Evolutionary conservation across 2,797 vertebrate species (phyloP), one percentile per base, ranked within the genome.

Genomic region (Sylvilagus floridanus): DNA sequence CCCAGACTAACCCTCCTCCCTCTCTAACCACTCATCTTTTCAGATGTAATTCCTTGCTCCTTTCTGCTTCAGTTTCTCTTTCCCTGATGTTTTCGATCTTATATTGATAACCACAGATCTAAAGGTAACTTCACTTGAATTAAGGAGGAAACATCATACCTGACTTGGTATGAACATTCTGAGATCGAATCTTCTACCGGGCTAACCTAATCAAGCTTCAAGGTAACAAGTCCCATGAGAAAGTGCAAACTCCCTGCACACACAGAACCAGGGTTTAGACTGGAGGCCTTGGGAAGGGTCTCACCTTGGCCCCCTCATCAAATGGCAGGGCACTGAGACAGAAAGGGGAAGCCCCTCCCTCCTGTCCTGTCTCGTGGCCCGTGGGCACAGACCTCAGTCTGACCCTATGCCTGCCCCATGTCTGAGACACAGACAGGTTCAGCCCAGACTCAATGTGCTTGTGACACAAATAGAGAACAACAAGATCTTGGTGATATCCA

Each of bases 101-200:
- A 1, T 87, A 76, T 78, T 68, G 63, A 60, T 26, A 21, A 21
- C n/a, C 73, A 26, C 19, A 66, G 8, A 32, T 60, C 69, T 92
- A 84, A 88, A 88, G 62, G 30, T 52, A 90, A 85, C 62, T 32
- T 81, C 79, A 52, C 75, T 87, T 66, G 68, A 32, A 52, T 91
- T 69, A 90, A 82, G 63, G 88, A 72, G 22, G 73, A 83, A 68
- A 63, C 7, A 6, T 47, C 90, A 77, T 57, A 84, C 72, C 79
- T 81, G 68, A 77, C 24, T 24, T 79, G 47, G 37, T 54, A 66
- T 37, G 35, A 76, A 92, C 47, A 66, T 54, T 73, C 63, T 78
- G 62, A 84, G 30, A 42, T 72, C 30, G 66, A 76, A 76, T 79
- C 30, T 63, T 94, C 88, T 54, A 35, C 42, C 79, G 28, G 42